Evolutionary conservation across 2,113 vertebrate genomes (phyloP), one percentile per base, ranked within the genome.

Genomic region (Aegithalos caudatus): DNA sequence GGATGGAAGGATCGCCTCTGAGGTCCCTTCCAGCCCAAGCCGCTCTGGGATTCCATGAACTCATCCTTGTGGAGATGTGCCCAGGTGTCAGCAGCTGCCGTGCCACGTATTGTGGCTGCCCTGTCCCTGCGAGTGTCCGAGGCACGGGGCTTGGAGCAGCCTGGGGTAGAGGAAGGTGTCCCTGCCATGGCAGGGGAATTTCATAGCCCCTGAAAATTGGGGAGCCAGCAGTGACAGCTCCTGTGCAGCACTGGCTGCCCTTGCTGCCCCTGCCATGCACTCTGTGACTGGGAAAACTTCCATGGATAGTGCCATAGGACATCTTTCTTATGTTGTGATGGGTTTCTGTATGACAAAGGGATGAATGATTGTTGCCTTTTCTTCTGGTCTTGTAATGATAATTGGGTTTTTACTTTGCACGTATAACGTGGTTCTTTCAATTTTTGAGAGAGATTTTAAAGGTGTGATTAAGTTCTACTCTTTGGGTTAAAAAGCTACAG

Each of bases 121-220:
- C 33, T 13, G 35, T 31, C n/a, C 73, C 44, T 61, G 73, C n/a
- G 7, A 29, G 25, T 35, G 56, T 19, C 56, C 44, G 35, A 24
- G 72, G 54, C 37, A 72, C 8, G 1, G 50, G 56, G 54, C 44
- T 58, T 14, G 79, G 35, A 61, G 37, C 27, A 37, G 1, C 38
- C 22, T 44, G 72, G 45, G 11, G 3, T 0, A 4, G 24, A 1
- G 44, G 53, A 2, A 67, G 27, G 44, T 37, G 61, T 21, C 44
- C 25, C 61, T 50, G 71, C 51, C 51, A 1, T 4, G 35, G 35
- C n/a, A 25, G 60, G 16, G 28, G 42, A 13, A 25, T 40, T 64
- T 56, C 29, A 8, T 31, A 27, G 1, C 64, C 56, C 10, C 1
- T 22, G 47, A 8, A 29, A 18, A 7, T 0, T 6, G 19, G 65